Evolutionary conservation across 2,113 vertebrate species (phyloP).

Genomic region (Nothoprocta pentlandii): DNA sequence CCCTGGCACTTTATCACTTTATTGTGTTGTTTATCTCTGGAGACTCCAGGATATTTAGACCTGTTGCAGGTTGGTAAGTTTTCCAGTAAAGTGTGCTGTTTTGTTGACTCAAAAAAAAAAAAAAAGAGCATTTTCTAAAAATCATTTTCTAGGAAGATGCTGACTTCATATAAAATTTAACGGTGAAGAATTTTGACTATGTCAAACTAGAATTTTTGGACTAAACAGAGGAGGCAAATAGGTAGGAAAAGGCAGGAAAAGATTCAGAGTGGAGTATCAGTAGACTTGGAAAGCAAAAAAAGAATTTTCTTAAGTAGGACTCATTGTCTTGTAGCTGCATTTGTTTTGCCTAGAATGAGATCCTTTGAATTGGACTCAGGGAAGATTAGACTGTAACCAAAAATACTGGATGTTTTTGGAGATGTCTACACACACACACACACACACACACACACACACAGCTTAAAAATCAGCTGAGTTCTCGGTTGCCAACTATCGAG

Average conservation of each 20-base stretch:
- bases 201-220: background rate
- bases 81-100: background rate
- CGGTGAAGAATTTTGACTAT: background rate
- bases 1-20: background rate
- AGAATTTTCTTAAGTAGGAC: background rate
- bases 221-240: rapidly evolving
- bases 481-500: background rate
- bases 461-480: background rate
- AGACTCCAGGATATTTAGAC: background rate
- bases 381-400: background rate
- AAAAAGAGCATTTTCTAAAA: background rate
- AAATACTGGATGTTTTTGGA: background rate
- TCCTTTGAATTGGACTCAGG: background rate
- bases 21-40: background rate
- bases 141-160: background rate
- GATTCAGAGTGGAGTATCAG: background rate
- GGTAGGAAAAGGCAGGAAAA: background rate
- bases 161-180: background rate
- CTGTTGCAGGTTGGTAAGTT: background rate
- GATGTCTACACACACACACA: too few relatives aligned
- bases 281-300: background rate
- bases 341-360: background rate
- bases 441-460: background rate
- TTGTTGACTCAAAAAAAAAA: background rate
- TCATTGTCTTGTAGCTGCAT: background rate